Evolutionary conservation across 2,888 invertebrate genomes (phyloP).

Genomic region (Drosophila parthenogenetica): DNA sequence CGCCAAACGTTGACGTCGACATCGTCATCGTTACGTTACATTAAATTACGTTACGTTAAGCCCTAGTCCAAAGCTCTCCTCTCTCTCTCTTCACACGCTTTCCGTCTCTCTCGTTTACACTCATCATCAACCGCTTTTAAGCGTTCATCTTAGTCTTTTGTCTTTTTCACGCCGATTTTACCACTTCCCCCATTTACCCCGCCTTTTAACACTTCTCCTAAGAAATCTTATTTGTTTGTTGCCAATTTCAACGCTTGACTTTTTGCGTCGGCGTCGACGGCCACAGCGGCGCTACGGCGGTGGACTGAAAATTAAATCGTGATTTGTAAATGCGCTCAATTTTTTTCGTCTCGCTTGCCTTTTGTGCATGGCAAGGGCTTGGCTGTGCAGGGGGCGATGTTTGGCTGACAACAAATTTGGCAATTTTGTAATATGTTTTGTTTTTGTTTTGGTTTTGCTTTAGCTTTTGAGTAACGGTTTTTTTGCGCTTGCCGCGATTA

Average conservation of each 20-base stretch:
- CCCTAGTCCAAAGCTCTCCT: constrained; percentile 26
- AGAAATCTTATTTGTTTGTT: constrained; percentile 74
- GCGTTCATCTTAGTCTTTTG: constrained; percentile 63
- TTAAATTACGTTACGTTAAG: constrained; percentile 49
- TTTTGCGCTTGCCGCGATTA: constrained; percentile 57
- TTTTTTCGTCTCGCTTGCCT: constrained; percentile 62
- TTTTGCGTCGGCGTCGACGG: constrained; percentile 58
- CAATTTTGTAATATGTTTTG: constrained; percentile 78
- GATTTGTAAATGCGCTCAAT: constrained; percentile 80
- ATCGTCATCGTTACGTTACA: constrained; percentile 17
- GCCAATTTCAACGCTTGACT: constrained; percentile 79
- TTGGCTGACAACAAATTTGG: constrained; percentile 52
- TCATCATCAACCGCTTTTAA: constrained; percentile 7
- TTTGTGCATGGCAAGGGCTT: constrained; percentile 27
- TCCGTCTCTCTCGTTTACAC: neutral
- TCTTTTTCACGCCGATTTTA: constrained; percentile 69
- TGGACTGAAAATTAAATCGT: constrained; percentile 77
- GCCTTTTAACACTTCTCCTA: neutral
- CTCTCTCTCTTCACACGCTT: constrained; percentile 2
- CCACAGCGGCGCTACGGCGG: constrained; percentile 29
- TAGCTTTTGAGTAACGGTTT: constrained; percentile 25
- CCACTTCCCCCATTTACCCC: neutral
- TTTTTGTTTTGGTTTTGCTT: constrained; percentile 44
- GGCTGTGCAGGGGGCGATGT: neutral
- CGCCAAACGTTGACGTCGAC: constrained; percentile 9